Conservation (phyloP, 2,888 invertebrate species). For the Acleris sparsana region DNA sequence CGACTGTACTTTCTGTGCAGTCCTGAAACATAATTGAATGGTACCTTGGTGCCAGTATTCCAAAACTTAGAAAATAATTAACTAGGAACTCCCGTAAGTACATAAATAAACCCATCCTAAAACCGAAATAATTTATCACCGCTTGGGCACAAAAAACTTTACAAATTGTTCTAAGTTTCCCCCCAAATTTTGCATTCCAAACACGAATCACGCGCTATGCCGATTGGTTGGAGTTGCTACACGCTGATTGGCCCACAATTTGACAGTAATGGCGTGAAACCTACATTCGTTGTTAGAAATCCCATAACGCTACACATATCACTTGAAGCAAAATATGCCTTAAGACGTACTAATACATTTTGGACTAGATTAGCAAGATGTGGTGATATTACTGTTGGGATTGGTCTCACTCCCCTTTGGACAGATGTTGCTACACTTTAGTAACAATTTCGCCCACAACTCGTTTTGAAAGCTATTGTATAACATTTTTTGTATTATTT, state of each 20-base stretch:
- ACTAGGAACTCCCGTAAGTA: neutral
- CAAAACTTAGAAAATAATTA: neutral
- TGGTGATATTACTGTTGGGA: constrained; percentile 13
- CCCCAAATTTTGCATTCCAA: constrained; percentile 77
- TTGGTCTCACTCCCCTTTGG: constrained; percentile 63
- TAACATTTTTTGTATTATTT: constrained; percentile 75
- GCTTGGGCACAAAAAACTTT: constrained; percentile 65
- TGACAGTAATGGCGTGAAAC: constrained; percentile 83
- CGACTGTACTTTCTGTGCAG: no score
- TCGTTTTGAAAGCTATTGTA: constrained; percentile 75
- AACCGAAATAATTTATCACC: constrained; percentile 51
- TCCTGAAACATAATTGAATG: no score
- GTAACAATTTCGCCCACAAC: constrained; percentile 81
- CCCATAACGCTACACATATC: constrained; percentile 34
- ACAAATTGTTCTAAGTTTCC: constrained; percentile 72
- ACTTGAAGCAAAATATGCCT: constrained; percentile 37
- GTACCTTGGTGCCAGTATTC: no score
- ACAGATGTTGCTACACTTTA: constrained; percentile 83
- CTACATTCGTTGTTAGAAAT: constrained; percentile 45
- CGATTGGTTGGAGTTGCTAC: constrained; percentile 69
- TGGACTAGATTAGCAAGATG: constrained; percentile 22
- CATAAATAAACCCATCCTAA: neutral
- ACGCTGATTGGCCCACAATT: constrained; percentile 78
- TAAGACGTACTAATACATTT: neutral
- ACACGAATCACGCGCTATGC: constrained; percentile 61